A percentile compares a stretch with the other conserved stretches of the same genome.
phyloP scores from a whole-genome alignment of 2,113 vertebrate species.

The Hydrolagus affinis region DNA sequence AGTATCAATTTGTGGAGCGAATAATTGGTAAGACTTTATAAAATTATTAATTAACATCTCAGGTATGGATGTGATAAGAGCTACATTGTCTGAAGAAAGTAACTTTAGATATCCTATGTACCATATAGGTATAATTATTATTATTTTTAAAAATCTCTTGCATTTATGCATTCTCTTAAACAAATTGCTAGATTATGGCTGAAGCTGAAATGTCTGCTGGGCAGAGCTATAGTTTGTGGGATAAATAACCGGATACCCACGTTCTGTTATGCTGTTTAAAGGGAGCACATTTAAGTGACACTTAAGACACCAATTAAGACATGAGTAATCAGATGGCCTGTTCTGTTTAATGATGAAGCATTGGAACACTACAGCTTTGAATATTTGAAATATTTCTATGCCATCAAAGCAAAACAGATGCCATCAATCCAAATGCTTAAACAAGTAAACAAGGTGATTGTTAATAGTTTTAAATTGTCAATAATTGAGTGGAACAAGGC shows the following conservation, averaged over 20 bases:
- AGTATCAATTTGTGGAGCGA: constrained; percentile 93
- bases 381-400: neutral
- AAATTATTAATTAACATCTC: constrained; percentile 15
- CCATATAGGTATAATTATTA: no score
- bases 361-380: no score
- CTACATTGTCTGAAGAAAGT: neutral
- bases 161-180: no score
- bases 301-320: no score
- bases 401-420: neutral
- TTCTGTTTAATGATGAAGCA: neutral
- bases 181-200: no score
- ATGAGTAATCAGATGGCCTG: no score
- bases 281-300: no score
- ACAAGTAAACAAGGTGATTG: neutral
- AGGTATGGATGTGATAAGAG: neutral
- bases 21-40: constrained; percentile 72
- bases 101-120: no score
- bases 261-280: no score
- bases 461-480: neutral
- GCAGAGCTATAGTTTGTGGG: neutral
- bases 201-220: neutral
- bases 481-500: no score
- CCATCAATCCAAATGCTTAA: neutral
- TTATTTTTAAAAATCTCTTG: no score
- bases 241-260: neutral